Conservation (phyloP, 2,888 invertebrate species). For the Lysandra bellargus region DNA sequence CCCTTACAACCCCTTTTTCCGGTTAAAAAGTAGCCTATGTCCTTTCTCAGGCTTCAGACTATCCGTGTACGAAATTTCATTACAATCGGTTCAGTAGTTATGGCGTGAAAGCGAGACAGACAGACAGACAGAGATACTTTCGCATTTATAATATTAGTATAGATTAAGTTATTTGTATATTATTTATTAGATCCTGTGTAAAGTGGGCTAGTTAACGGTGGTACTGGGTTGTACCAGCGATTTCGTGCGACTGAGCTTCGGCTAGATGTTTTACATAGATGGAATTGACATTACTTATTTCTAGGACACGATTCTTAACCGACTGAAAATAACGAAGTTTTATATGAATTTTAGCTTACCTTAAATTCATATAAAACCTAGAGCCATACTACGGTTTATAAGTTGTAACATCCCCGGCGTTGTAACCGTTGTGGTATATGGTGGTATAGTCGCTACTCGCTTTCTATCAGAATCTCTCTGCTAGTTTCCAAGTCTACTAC, state of each 20-base stretch:
- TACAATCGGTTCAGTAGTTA: too few relatives aligned
- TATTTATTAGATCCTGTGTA: slow-evolving; percentile 16
- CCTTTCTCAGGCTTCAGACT: too few relatives aligned
- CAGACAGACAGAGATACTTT: too few relatives aligned
- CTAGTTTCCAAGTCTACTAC: not conserved
- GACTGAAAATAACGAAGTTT: not conserved
- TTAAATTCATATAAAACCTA: too few relatives aligned
- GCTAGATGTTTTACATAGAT: slow-evolving; percentile 7
- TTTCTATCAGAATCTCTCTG: not conserved
- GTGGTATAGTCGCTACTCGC: not conserved
- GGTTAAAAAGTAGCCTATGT: too few relatives aligned
- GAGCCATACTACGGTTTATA: too few relatives aligned
- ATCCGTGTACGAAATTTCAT: too few relatives aligned
- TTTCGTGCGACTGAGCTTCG: slow-evolving; percentile 7
- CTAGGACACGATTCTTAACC: slow-evolving; percentile 4
- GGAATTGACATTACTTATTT: not conserved
- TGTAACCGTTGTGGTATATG: too few relatives aligned
- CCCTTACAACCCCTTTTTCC: too few relatives aligned
- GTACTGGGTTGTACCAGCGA: not conserved
- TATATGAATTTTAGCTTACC: not conserved
- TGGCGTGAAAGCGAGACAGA: too few relatives aligned
- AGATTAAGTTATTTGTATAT: not conserved
- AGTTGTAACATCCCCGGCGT: too few relatives aligned
- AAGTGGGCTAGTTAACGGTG: slow-evolving; percentile 22
- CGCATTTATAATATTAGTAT: too few relatives aligned